Evolutionary conservation across 2,888 invertebrate species (phyloP), one percentile per base, ranked within the genome.

Genomic region (Eilema griseolum): DNA sequence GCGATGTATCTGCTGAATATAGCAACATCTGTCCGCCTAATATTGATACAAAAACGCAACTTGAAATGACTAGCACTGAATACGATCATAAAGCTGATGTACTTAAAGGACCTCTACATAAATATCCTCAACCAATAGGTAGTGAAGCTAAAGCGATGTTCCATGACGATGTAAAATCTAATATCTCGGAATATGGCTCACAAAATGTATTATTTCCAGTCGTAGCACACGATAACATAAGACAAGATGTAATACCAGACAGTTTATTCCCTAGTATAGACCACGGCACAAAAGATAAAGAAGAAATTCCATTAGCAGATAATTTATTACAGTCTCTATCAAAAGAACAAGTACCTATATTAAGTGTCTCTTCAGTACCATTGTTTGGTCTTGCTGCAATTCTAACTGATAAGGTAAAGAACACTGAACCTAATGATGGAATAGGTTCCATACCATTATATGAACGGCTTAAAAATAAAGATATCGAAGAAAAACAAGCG

Each of bases 311-410:
- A 0, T 57, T 60, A 14, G 75, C 70, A 31, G 70, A 73, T n/a
- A 81, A 70, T 72, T 67, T 86, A 63, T 73, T 85, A 7, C 79
- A 85, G 72, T 81, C 85, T 5, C 70, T 88, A 37, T 70, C 75
- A 16, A 83, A 84, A 74, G 76, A 80, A 28, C 76, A 79, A 4
- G 80, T 83, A 11, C 85, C 85, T 14, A 77, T 84, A 41, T 75
- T 86, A 33, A 84, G 82, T 41, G 84, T 88, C 7, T 83, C 88
- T 16, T 82, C 87, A 12, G 83, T 86, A 23, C 87, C 90, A 2
- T 72, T 90, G 37, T 88, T 88, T 75, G 88, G 88, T 0, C 76
- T 89, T 3, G 86, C 90, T 24, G 81, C 84, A n/a, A 79, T 87
- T 3, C 76, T 86, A 59, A 82, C 87, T 66, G 86, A 86, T 31